Percentiles rank a stretch among this genome's conserved stretches.
Conservation (phyloP, 2,888 invertebrate species). For the Nymphalis c-album region DNA sequence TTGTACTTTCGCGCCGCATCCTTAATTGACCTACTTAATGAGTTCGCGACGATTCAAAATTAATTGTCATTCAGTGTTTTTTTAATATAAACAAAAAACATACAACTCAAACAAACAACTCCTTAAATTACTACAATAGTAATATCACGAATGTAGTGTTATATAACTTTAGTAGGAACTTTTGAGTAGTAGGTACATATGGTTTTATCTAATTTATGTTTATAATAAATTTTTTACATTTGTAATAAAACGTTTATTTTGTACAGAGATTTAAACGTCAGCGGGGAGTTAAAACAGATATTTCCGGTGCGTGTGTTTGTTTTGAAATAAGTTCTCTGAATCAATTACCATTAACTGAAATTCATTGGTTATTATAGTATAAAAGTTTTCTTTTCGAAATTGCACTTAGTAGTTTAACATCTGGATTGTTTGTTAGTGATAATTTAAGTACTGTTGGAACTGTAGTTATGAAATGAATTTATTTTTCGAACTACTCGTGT, state of each 20-base stretch:
- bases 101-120: no score
- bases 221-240: not conserved
- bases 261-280: conserved; percentile 13
- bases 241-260: not conserved
- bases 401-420: not conserved
- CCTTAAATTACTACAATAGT: no score
- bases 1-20: not conserved
- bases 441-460: no score
- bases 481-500: no score
- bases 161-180: no score
- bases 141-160: no score
- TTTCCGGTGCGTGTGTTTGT: conserved; percentile 11
- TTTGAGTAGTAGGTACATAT: no score
- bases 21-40: not conserved
- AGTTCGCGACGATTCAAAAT: conserved; percentile 9
- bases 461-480: no score
- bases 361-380: not conserved
- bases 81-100: no score
- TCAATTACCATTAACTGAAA: not conserved
- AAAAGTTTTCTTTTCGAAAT: not conserved
- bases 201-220: not conserved
- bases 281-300: conserved; percentile 15
- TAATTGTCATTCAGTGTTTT: not conserved
- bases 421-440: not conserved
- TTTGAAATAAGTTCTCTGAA: conserved; percentile 1